Evolutionary conservation across 2,797 vertebrate genomes (phyloP), one percentile per base, ranked within the genome.

Genomic region (Potorous gilbertii): DNA sequence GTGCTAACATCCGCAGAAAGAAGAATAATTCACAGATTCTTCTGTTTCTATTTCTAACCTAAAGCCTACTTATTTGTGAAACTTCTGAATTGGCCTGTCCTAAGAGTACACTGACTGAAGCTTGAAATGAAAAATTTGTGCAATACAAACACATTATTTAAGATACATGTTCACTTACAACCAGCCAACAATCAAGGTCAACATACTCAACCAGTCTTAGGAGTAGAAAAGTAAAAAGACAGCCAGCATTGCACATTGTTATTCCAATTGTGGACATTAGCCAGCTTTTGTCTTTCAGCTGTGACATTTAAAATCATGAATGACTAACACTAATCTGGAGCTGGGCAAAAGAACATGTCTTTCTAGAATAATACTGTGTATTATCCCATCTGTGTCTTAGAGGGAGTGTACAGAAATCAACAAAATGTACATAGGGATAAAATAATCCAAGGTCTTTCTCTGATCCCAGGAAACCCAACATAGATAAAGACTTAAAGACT

Each of bases 391-490:
- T 95, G 56, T 8, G 59, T 8, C 0, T 0, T 31, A 66, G 12
- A 91, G 54, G 46, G 28, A 92, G 18, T 2, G 6, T 0, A 27
- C 31, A 28, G 46, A 92, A 81, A 18, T 92, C 55, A 81, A 29
- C 16, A 13, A 29, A 54, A 56, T 46, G 0, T 1, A 66, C 1
- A n/a, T 81, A 87, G 91, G 57, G 0, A 27, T 90, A 28, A 55
- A 93, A 92, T 14, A 5, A 52, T 92, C 93, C 40, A 55, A 21
- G 91, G 57, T 55, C n/a, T 94, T 54, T 59, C 87, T 87, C 55
- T 54, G 28, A 66, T 92, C 94, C 74, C 94, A 52, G 52, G 21
- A 56, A 66, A 54, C 57, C 93, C 90, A 92, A 54, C 46, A 94
- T 93, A 91, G 54, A 50, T n/a, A 91, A 87, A 93, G 50, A 56